A percentile compares a stretch with the other conserved stretches of the same genome.
These are phyloP conservation scores for Cenopis cana DNA, from an alignment of 2,888 invertebrate species.

Conservation along the genomic window DNA sequence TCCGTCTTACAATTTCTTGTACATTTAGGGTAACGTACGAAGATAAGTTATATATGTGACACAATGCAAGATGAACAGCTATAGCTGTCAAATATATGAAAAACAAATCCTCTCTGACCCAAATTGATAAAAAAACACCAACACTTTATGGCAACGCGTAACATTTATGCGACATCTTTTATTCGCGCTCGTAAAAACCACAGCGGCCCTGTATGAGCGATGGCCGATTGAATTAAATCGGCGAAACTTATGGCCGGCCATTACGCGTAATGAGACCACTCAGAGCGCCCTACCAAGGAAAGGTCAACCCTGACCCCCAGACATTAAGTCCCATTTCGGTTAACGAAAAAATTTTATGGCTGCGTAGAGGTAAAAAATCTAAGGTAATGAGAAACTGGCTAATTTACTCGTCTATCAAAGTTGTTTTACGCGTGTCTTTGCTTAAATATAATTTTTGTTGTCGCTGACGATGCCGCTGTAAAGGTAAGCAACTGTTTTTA, in stretches of 20 bases:
- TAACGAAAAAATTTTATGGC: constrained; percentile 49
- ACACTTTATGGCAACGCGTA: constrained; percentile 34
- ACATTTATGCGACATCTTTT: constrained; percentile 50
- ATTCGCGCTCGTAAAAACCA: constrained; percentile 55
- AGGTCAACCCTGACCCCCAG: constrained; percentile 47
- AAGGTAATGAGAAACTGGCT: constrained; percentile 43
- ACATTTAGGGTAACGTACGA: too few species aligned
- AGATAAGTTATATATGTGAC: too few species aligned
- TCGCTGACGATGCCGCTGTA: constrained; percentile 5
- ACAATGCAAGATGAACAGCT: too few species aligned
- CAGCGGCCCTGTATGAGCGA: constrained; percentile 57
- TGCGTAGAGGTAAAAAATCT: constrained; percentile 46
- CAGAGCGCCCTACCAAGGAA: constrained; percentile 46
- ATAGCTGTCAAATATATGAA: too few species aligned
- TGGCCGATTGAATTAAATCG: constrained; percentile 65
- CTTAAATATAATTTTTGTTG: constrained; percentile 39
- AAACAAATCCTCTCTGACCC: too few species aligned
- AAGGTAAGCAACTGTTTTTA: neutral
- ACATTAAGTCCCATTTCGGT: constrained; percentile 47
- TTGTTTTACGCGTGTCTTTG: constrained; percentile 41
- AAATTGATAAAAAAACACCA: constrained; percentile 31
- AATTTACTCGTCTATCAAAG: constrained; percentile 43
- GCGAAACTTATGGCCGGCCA: constrained; percentile 61
- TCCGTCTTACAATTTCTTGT: too few species aligned
- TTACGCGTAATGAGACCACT: constrained; percentile 63